Percentiles rank a stretch among this genome's conserved stretches.
These are phyloP conservation scores for Jacana jacana DNA, from an alignment of 2,113 vertebrate genomes.

Conservation along the genomic window DNA sequence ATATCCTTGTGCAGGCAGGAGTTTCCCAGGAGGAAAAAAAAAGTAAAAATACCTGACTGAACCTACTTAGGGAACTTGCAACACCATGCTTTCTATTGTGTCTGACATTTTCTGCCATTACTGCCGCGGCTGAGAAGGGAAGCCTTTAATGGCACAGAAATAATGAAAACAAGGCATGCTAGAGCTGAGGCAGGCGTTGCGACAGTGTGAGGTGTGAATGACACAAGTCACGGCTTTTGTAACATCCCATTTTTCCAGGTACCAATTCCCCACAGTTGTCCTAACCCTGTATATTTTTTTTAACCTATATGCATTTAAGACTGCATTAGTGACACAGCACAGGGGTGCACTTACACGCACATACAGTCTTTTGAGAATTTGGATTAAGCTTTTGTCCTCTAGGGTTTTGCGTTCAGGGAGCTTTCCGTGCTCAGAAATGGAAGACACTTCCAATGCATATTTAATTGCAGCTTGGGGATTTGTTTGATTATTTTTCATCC, in stretches of 20 bases:
- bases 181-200: neutral
- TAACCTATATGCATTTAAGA: neutral
- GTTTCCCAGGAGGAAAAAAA: constrained; percentile 10
- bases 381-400: neutral
- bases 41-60: neutral
- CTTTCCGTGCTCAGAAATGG: neutral
- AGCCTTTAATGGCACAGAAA: neutral
- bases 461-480: neutral
- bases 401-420: neutral
- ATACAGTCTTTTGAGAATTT: neutral
- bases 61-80: neutral
- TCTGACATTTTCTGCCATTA: neutral
- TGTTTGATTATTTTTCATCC: neutral
- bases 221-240: neutral
- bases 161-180: neutral
- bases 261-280: neutral
- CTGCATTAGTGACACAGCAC: neutral
- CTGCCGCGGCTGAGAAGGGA: neutral
- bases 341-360: neutral
- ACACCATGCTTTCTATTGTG: neutral
- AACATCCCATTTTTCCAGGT: neutral
- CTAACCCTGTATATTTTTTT: neutral
- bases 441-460: neutral
- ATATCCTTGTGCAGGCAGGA: neutral
- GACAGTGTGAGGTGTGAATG: neutral